phyloP scores from a whole-genome alignment of 2,113 vertebrate species.

The Gymnogyps californianus region DNA sequence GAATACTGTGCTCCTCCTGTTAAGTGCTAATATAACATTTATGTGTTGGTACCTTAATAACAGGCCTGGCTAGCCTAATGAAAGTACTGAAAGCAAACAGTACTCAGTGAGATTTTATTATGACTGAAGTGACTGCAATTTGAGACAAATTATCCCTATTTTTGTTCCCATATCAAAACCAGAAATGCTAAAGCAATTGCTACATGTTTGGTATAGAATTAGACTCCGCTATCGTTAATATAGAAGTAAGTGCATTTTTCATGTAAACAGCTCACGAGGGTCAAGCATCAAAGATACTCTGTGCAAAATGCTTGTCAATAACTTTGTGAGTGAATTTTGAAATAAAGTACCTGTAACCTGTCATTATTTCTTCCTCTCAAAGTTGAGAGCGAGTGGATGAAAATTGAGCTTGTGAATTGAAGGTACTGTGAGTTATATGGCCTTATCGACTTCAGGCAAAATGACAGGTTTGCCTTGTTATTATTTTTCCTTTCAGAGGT shows the following conservation, averaged over 20 bases:
- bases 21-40: slow-evolving; percentile 95
- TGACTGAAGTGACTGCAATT: slow-evolving; percentile 79
- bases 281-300: slow-evolving; percentile 75
- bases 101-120: slow-evolving; percentile 79
- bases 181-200: slow-evolving; percentile 78
- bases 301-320: slow-evolving; percentile 84
- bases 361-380: slow-evolving; percentile 92
- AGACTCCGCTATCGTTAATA: slow-evolving; percentile 85
- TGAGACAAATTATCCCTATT: slow-evolving; percentile 80
- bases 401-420: slow-evolving; percentile 95
- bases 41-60: slow-evolving; percentile 84
- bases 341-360: slow-evolving; percentile 92
- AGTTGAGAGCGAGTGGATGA: slow-evolving; percentile 88
- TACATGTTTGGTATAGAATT: slow-evolving; percentile 83
- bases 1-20: slow-evolving; percentile 77
- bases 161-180: slow-evolving; percentile 76
- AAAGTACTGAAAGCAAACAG: slow-evolving; percentile 84
- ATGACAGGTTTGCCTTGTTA: slow-evolving; percentile 87
- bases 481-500: slow-evolving; percentile 91
- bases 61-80: slow-evolving; percentile 79
- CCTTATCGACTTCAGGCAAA: slow-evolving; percentile 87
- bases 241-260: slow-evolving; percentile 84
- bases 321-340: slow-evolving; percentile 89
- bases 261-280: slow-evolving; percentile 81
- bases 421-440: slow-evolving; percentile 86